Percentiles rank a stretch among this genome's conserved stretches.
Evolutionary conservation across 1,140 invertebrate species (phyloP).

Genomic region (Gerris buenoi): DNA sequence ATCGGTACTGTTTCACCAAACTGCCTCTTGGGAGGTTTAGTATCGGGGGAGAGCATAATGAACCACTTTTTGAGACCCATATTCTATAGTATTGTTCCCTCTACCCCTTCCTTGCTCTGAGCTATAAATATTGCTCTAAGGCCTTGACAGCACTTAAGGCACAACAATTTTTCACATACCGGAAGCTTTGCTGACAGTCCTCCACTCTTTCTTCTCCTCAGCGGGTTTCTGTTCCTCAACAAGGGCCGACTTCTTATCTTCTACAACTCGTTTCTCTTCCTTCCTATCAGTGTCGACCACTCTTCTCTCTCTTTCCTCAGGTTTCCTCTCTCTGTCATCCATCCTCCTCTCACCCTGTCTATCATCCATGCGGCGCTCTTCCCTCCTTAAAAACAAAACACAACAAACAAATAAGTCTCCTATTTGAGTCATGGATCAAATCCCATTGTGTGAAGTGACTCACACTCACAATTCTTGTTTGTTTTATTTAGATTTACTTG

Average conservation of each 20-base stretch:
- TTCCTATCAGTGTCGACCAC: conserved; percentile 21
- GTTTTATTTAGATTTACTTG: too few relatives aligned
- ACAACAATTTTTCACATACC: background rate
- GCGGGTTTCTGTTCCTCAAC: background rate
- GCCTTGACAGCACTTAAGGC: background rate
- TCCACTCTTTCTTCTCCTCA: conserved; percentile 5
- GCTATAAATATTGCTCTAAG: background rate
- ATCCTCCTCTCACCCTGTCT: conserved; percentile 14
- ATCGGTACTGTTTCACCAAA: too few relatives aligned
- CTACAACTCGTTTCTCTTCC: background rate
- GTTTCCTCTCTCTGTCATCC: conserved; percentile 10
- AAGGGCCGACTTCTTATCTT: background rate
- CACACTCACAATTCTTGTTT: too few relatives aligned
- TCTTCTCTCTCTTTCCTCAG: conserved; percentile 9
- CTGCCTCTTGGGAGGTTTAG: too few relatives aligned
- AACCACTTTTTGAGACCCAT: conserved; percentile 3
- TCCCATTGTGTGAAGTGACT: too few relatives aligned
- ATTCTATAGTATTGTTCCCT: background rate
- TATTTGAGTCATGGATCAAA: too few relatives aligned
- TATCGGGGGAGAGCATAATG: background rate
- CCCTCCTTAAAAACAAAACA: background rate
- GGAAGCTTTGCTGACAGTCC: background rate
- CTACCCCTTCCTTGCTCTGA: background rate
- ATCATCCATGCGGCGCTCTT: background rate
- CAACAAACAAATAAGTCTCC: background rate